Conservation (phyloP, 2,797 vertebrate genomes). For the Scyliorhinus canicula region DNA sequence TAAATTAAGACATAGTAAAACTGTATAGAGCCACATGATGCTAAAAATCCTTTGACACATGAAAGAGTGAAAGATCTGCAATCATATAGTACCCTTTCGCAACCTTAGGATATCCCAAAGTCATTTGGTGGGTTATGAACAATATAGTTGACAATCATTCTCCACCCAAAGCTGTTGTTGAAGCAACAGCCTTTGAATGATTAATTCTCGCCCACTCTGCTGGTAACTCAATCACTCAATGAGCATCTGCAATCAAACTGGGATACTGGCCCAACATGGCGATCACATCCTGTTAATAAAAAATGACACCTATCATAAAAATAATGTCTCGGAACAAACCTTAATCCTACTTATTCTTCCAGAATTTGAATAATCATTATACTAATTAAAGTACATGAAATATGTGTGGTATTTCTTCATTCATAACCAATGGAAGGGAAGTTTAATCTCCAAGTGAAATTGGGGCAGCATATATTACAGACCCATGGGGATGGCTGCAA, state of each 20-base stretch:
- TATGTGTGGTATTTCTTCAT: not conserved
- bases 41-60: not conserved
- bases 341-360: not conserved
- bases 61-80: not conserved
- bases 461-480: not conserved
- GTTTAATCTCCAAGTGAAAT: not conserved
- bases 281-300: not conserved
- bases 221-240: not conserved
- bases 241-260: not conserved
- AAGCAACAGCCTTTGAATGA: not conserved
- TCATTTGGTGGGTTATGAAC: not conserved
- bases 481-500: not conserved
- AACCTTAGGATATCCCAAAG: not conserved
- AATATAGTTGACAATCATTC: not conserved
- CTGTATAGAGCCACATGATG: not conserved
- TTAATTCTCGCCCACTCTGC: not conserved
- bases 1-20: not conserved
- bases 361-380: not conserved
- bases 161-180: not conserved
- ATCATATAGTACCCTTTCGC: not conserved
- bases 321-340: not conserved
- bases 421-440: not conserved
- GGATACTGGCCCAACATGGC: not conserved
- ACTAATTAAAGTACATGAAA: not conserved
- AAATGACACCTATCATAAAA: not conserved